These are phyloP conservation scores for Polia nebulosa DNA, from an alignment of 2,888 invertebrate species.

Conservation along the genomic window DNA sequence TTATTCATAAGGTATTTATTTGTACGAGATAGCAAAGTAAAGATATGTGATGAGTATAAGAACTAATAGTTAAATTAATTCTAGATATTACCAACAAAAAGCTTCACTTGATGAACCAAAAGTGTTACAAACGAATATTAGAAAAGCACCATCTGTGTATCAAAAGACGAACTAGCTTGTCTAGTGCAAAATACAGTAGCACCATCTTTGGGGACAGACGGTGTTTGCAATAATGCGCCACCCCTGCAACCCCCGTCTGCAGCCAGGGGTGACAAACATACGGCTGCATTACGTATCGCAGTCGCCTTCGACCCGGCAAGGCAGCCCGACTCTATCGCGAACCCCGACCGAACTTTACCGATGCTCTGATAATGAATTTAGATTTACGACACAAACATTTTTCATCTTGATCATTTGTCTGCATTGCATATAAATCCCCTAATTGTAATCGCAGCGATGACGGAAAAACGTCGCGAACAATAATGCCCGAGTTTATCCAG, in stretches of 20 bases:
- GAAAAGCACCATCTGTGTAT: slow-evolving; percentile 82
- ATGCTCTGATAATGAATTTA: slow-evolving; percentile 26
- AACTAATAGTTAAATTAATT: background rate
- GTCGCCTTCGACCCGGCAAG: slow-evolving; percentile 56
- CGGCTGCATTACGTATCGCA: slow-evolving; percentile 70
- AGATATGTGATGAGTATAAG: background rate
- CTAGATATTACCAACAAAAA: background rate
- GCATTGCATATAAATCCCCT: slow-evolving; percentile 61
- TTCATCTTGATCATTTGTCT: slow-evolving; percentile 57
- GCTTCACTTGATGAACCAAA: background rate
- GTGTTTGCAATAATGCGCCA: slow-evolving; percentile 84
- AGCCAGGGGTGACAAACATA: slow-evolving; percentile 78
- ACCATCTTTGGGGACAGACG: slow-evolving; percentile 84
- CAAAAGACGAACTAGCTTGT: slow-evolving; percentile 85
- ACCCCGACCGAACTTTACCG: slow-evolving; percentile 30
- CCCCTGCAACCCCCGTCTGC: slow-evolving; percentile 81
- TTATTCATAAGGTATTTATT: slow-evolving; percentile 32
- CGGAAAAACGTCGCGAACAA: slow-evolving; percentile 42
- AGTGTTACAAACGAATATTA: slow-evolving; percentile 6
- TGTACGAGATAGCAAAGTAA: slow-evolving; percentile 1
- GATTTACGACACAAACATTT: slow-evolving; percentile 46
- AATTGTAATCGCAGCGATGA: slow-evolving; percentile 48
- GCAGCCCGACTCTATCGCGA: slow-evolving; percentile 33
- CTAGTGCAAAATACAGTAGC: slow-evolving; percentile 86
- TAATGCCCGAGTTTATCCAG: slow-evolving; percentile 49